Base-by-base conservation (phyloP, 2,888 invertebrate genomes). In the Aphrophora alni region DNA sequence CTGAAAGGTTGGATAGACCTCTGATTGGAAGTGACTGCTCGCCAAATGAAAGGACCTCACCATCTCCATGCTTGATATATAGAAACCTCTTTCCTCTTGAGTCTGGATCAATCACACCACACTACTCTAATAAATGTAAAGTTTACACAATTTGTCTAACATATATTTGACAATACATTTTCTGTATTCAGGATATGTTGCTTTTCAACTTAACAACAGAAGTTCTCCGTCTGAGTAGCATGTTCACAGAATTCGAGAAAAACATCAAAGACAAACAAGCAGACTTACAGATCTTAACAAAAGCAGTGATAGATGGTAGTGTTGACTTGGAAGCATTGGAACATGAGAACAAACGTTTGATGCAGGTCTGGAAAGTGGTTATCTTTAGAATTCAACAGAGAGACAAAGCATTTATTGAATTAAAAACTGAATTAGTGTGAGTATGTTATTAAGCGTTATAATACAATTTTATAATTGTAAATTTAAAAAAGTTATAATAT, bases 331-430 rank as follows among this genome's bases (percentile, higher is more conserved):
- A 94, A 86, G 93, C 92, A 26, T 86, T 95, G 75, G 92, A 93
- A 85, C 88, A 91, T 74, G 95, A 95, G 85, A 92, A 94, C 82
- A 92, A 92, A 59, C 92, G 92, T 4, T 88, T 95, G 24, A 90
- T 93, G 83, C 92, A 92, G 85, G 90, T 94, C 7, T 95, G 95
- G 95, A 93, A 93, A 86, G 92, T 93, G 17, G 93, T 95, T 68
- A 90, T 95, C 1, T 89, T 92, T 14, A 93, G 93, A 80, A 93
- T 95, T 82, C 90, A 91, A 26, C 92, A 93, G 81, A 88, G 94
- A 26, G 95, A 95, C 86, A 92, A 91, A 84, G 91, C 93, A 0
- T 90, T 92, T 81, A 91, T 91, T 82, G 91, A 92, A 75, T 90
- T 93, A 0, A 90, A 90, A 70, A 89, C 90, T 44, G 93, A 93